A percentile compares a stretch with the other conserved stretches of the same genome.
These are phyloP conservation scores for Drosophila ficusphila DNA, from an alignment of 1,140 invertebrate genomes.

Conservation along the genomic window DNA sequence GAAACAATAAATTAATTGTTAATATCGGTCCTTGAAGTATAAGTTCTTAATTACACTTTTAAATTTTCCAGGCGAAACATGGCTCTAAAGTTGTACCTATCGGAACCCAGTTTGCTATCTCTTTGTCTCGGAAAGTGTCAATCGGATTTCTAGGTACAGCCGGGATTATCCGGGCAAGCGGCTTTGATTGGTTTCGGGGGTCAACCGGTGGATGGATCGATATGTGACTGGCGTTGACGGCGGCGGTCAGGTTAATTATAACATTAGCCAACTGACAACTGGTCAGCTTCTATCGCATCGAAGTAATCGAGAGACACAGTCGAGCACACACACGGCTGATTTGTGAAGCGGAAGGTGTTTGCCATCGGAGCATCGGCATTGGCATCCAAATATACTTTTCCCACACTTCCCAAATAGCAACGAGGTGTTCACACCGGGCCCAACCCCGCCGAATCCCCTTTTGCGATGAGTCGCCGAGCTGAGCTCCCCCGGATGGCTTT, in stretches of 20 bases:
- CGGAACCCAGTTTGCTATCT: conserved; percentile 8
- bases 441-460: not conserved
- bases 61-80: not conserved
- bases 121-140: conserved; percentile 25
- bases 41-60: not conserved
- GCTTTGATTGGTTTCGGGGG: conserved; percentile 30
- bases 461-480: not conserved
- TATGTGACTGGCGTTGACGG: conserved; percentile 27
- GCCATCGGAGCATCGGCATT: conserved; percentile 38
- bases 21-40: no score
- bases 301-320: conserved; percentile 34
- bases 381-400: conserved; percentile 70
- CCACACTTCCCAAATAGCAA: conserved; percentile 39
- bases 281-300: conserved; percentile 47
- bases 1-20: no score
- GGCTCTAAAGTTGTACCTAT: not conserved
- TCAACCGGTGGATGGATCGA: conserved; percentile 31
- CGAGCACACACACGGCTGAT: conserved; percentile 57
- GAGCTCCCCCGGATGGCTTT: conserved; percentile 5
- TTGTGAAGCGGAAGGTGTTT: conserved; percentile 80
- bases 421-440: conserved; percentile 43
- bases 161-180: conserved; percentile 18
- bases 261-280: conserved; percentile 75
- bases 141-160: conserved; percentile 18
- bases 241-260: conserved; percentile 70